Evolutionary conservation across 2,888 invertebrate species (phyloP), one percentile per base, ranked within the genome.

Genomic region (Drosophila monieri): DNA sequence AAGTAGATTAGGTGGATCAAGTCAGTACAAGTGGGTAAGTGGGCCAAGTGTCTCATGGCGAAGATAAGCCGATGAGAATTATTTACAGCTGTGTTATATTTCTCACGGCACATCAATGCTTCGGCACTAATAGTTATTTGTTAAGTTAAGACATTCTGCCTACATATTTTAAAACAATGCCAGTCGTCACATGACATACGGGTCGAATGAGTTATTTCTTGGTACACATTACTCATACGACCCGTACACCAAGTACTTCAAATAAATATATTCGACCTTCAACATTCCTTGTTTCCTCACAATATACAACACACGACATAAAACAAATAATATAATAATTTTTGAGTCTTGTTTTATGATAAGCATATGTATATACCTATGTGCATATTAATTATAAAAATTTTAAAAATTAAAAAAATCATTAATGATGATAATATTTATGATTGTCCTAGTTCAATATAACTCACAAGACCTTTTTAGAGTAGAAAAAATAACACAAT

Each of bases 1-100:
- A 39, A 39, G 53, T 49, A 54, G 73, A 72, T 69, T 69, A 69
- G 69, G 39, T 44, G 53, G 64, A 47, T 54, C 67, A 54, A 23
- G 37, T 14, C 44, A n/a, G 14, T 30, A 30, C 44, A 65, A 64
- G 66, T 64, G 64, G 53, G n/a, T 54, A 71, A 62, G 18, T 54
- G 72, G 72, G 53, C 64, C 69, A 68, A 64, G 44, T 12, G 37
- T 32, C 53, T 53, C 21, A 10, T 6, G 18, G 10, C 41, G 10
- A 10, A 23, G 49, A 23, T 39, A 18, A 48, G 60, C 27, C 15
- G 21, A 37, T 21, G 35, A 47, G 39, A 30, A 15, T 53, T 25
- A 25, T 9, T 23, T n/a, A 18, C 51, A 43, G 5, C 25, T 64
- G 25, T 27, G 66, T 21, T 14, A 21, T 27, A 46, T 15, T 35